Percentiles rank a stretch among this genome's conserved stretches.
Evolutionary conservation across 2,797 vertebrate species (phyloP).

Genomic region (Hemibagrus guttatus): DNA sequence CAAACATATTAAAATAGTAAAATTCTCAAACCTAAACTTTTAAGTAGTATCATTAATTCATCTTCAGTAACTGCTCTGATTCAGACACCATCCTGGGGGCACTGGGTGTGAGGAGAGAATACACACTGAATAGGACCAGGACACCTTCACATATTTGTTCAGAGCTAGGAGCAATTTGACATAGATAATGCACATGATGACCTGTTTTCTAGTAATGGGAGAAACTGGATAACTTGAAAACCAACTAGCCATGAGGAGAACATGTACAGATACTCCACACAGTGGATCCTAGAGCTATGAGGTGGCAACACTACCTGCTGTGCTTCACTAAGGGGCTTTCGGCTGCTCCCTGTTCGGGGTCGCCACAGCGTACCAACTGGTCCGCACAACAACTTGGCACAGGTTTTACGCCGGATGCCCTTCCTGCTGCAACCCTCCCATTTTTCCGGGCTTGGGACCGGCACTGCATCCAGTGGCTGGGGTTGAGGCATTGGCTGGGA

Average conservation of each 20-base stretch:
- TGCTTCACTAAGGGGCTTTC: no score
- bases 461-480: no score
- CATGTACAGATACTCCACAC: background rate
- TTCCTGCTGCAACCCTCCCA: no score
- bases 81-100: background rate
- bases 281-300: background rate
- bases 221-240: background rate
- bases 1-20: background rate
- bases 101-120: background rate
- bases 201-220: background rate
- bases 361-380: no score
- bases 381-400: no score
- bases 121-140: background rate
- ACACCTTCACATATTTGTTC: background rate
- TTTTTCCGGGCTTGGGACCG: no score
- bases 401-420: no score
- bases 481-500: no score
- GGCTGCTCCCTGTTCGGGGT: no score
- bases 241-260: background rate
- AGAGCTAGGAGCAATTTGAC: background rate
- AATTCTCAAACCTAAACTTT: background rate
- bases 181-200: background rate
- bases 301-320: background rate
- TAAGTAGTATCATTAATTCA: background rate
- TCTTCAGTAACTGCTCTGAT: background rate